Evolutionary conservation across 1,140 invertebrate species (phyloP).

Genomic region (Zaprionus africanus): DNA sequence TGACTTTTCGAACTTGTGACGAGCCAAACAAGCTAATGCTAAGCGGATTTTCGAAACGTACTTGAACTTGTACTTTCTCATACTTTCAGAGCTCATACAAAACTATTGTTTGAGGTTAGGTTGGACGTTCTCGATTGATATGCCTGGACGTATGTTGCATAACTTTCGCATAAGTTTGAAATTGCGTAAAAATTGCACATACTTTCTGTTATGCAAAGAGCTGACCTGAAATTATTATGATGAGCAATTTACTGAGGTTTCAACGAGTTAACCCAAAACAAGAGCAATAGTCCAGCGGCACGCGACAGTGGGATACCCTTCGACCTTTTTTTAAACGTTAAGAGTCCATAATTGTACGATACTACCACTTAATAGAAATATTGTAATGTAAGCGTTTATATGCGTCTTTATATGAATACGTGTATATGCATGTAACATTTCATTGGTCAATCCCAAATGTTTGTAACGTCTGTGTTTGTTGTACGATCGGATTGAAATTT

Average conservation of each 20-base stretch:
- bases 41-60: slow-evolving; percentile 65
- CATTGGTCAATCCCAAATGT: too few species aligned
- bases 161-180: not conserved
- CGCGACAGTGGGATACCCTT: too few species aligned
- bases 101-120: slow-evolving; percentile 5
- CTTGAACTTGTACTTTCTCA: slow-evolving; percentile 7
- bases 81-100: not conserved
- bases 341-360: too few species aligned
- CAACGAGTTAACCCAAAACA: slow-evolving; percentile 3
- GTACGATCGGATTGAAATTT: too few species aligned
- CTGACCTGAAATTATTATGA: not conserved
- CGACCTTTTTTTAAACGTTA: too few species aligned
- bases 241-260: slow-evolving; percentile 1
- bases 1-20: slow-evolving; percentile 67
- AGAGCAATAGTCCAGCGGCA: too few species aligned
- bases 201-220: not conserved
- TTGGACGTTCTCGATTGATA: not conserved
- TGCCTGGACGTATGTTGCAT: not conserved
- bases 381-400: too few species aligned
- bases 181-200: not conserved
- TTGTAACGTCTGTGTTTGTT: too few species aligned
- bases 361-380: too few species aligned
- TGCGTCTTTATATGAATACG: too few species aligned
- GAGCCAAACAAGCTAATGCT: slow-evolving; percentile 68
- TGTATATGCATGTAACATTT: too few species aligned